Evolutionary conservation across 2,797 vertebrate species (phyloP), one percentile per base, ranked within the genome.

Genomic region (Astyanax mexicanus): DNA sequence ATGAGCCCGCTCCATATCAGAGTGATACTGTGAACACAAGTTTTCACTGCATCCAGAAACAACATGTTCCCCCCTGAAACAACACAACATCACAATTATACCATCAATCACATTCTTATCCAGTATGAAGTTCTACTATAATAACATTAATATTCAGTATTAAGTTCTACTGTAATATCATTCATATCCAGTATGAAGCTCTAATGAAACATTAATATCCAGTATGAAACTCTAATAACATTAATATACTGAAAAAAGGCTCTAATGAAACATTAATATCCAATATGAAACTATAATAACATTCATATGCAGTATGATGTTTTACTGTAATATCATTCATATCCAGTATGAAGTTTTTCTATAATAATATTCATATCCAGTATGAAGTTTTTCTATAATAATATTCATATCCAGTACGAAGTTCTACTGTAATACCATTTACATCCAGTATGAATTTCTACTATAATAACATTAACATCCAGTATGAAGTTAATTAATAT

Each of bases 1-100:
- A 86, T 58, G 32, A 74, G 54, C 12, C 67, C 81, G 73, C 85
- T 79, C 70, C 86, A 84, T 69, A 86, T 62, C 13, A 90, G 93
- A 61, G 83, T n/a, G 51, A 71, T 40, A 66, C 72, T 21, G 6
- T 85, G 88, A n/a, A 91, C 57, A 15, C 69, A 84, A 17, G 84
- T 0, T 64, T 91, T 93, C 70, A 85, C 60, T 1, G 35, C 37
- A 0, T 86, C 75, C 76, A 89, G 65, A 3, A 62, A 55, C 72
- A 25, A 70, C 52, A 67, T 67, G 72, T 73, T 60, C 12, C 82
- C n/a, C n/a, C n/a, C n/a, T n/a, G n/a, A n/a, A n/a, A n/a, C n/a
- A n/a, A n/a, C n/a, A n/a, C n/a, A n/a, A n/a, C n/a, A n/a, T n/a
- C n/a, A n/a, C n/a, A n/a, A n/a, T n/a, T n/a, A n/a, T n/a, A n/a